Evolutionary conservation across 2,888 invertebrate species (phyloP), one percentile per base, ranked within the genome.

Genomic region (Lycia hirtaria): DNA sequence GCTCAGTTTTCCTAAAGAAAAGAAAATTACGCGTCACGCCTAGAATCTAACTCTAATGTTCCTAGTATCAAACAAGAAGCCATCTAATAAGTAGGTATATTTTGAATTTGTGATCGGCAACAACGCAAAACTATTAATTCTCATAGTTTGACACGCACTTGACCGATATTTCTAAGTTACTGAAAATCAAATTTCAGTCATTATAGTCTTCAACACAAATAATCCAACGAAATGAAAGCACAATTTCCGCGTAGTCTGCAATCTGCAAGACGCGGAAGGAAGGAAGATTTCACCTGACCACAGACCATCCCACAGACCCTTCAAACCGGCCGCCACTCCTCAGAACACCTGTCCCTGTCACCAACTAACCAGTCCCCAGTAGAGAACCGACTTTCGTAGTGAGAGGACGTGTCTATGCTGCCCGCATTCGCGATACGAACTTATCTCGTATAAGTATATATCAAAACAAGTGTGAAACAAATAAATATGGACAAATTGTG

Each of bases 361-460:
- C 80, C 82, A 80, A 7, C 40, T 24, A 45, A 55, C 71, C 75
- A 75, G 75, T 77, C 78, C 72, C 65, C 79, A 88, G 88, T 88
- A 84, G 81, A 83, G 81, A 85, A 82, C 80, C 81, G 80, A 81
- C 85, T 78, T 82, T 79, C 72, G 75, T 64, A 70, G 67, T 60
- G 83, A 64, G 71, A 77, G 71, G 81, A 85, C 87, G 85, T 56
- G 5, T 38, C 76, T 65, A 58, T 68, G 66, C 62, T 67, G 48
- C 56, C 51, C 45, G 22, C 43, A n/a, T n/a, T n/a, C 40, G 45
- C 44, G 47, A 52, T 35, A 35, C 51, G 40, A 40, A 50, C 40
- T 6, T 9, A 37, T 1, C 32, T 32, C 32, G n/a, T 17, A 19
- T 37, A n/a, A n/a, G n/a, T n/a, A n/a, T n/a, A n/a, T n/a, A 0